These are phyloP conservation scores for Morelia viridis DNA, from an alignment of 2,797 vertebrate species.

Conservation along the genomic window DNA sequence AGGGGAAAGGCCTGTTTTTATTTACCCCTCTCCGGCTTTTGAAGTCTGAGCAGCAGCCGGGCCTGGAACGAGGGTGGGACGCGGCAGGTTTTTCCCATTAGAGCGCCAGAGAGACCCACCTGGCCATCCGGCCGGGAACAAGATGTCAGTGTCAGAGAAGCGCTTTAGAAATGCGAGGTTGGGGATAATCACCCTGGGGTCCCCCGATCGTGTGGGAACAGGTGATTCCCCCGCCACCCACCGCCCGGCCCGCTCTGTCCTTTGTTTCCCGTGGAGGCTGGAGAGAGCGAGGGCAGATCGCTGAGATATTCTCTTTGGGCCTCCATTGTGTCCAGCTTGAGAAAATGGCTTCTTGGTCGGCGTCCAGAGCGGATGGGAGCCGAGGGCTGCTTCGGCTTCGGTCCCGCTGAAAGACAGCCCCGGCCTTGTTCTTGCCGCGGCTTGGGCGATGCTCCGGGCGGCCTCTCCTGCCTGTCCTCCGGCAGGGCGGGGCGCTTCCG, in stretches of 20 bases:
- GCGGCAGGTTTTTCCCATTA: not conserved
- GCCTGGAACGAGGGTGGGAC: not conserved
- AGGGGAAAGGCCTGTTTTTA: not conserved
- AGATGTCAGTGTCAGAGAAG: slow-evolving; percentile 50
- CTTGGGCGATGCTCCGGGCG: not conserved
- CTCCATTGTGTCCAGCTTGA: slow-evolving; percentile 35
- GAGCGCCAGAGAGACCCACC: not conserved
- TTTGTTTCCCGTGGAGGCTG: slow-evolving; percentile 50
- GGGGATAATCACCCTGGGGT: slow-evolving; percentile 51
- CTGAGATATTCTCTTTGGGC: slow-evolving; percentile 54
- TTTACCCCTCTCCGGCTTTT: slow-evolving; percentile 45
- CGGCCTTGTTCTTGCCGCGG: not conserved
- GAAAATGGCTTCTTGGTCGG: slow-evolving; percentile 6
- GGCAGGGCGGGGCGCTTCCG: no score
- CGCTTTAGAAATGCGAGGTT: slow-evolving; percentile 54
- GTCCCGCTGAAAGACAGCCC: no score
- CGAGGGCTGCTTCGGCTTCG: not conserved
- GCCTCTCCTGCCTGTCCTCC: not conserved
- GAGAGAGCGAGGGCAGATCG: slow-evolving; percentile 61
- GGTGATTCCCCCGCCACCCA: slow-evolving; percentile 49
- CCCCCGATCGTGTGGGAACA: slow-evolving; percentile 61
- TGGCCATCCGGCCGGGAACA: not conserved
- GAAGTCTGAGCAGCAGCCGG: slow-evolving; percentile 1
- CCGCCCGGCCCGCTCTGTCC: slow-evolving; percentile 19
- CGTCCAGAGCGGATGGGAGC: slow-evolving; percentile 2